phyloP scores from a whole-genome alignment of 2,797 vertebrate species.

The Lepidocolaptes lacrymiger region DNA sequence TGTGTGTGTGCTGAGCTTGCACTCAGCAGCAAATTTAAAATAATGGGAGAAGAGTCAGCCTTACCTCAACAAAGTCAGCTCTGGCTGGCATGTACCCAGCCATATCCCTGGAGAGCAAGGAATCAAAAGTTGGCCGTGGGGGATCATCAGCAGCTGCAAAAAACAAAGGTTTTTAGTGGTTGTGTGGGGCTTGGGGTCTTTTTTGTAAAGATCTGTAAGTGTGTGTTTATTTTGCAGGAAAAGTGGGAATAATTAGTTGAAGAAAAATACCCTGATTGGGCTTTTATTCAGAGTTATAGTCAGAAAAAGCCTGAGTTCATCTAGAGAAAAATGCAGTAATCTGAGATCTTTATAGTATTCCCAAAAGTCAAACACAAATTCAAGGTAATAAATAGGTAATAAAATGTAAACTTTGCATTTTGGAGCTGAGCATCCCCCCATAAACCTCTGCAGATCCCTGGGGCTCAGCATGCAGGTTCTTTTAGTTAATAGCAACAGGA shows the following conservation, averaged over 20 bases:
- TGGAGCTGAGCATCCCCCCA: not conserved
- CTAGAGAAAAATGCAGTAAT: not conserved
- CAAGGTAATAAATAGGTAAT: constrained; percentile 23
- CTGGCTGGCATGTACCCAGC: constrained; percentile 99
- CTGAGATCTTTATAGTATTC: not conserved
- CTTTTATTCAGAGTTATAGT: not conserved
- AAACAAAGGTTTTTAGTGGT: not conserved
- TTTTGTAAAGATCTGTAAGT: not conserved
- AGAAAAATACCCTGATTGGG: not conserved
- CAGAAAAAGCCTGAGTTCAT: not conserved
- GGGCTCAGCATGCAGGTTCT: not conserved
- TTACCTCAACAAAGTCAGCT: constrained; percentile 97
- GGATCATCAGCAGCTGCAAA: constrained; percentile 91
- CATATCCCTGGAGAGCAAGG: constrained; percentile 95
- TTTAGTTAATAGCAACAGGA: constrained; percentile 28
- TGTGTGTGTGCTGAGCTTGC: not conserved
- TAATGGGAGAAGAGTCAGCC: not conserved
- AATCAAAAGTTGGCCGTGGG: constrained; percentile 94
- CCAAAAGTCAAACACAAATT: not conserved
- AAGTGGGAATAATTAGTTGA: constrained; percentile 2
- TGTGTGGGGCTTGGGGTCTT: not conserved
- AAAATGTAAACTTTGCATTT: constrained; percentile 20
- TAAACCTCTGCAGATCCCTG: not conserved
- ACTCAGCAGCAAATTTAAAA: not conserved
- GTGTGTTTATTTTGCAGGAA: constrained; percentile 5